Evolutionary conservation across 2,888 invertebrate genomes (phyloP), one percentile per base, ranked within the genome.

Genomic region (Panorpa germanica): DNA sequence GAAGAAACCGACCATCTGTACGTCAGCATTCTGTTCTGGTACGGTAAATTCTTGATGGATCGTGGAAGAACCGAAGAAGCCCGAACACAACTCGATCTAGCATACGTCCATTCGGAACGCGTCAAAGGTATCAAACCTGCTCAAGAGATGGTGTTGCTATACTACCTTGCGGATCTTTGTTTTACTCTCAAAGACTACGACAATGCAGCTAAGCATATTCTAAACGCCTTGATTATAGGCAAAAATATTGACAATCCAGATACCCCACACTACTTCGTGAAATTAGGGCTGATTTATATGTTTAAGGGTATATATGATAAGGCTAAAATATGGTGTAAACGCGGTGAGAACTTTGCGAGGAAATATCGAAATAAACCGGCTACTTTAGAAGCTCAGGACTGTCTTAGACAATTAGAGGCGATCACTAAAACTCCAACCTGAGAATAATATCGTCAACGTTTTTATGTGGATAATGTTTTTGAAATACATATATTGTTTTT

Each of bases 101-200:
- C 56, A 10, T 53, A 55, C 35, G 45, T 47, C 21, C 48, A 49
- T 35, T 50, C 55, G 4, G 40, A 42, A 18, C 52, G 52, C 41
- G 46, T 52, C n/a, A 49, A 50, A 38, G 49, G 51, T 2, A 35
- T 56, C 11, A 47, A 48, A 26, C 52, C 54, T 1, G 48, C 54
- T 31, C 56, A 58, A 42, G 52, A 54, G 37, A 55, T 59, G 54
- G 52, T 58, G 5, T 55, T 59, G 19, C 40, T 57, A 21, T 55
- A 53, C 34, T 52, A 55, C 5, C 41, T 57, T 29, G 50, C 53
- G 2, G 54, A 55, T 25, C 35, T 42, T 7, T 35, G 34, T 2
- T 35, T 29, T 13, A 15, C 11, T 8, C 28, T 39, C 7, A 38
- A 40, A 9, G 49, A 55, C 18, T 49, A 47, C 33, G 52, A 55